These are phyloP conservation scores for Ophonus ardosiacus DNA, from an alignment of 2,888 invertebrate genomes.

Conservation along the genomic window DNA sequence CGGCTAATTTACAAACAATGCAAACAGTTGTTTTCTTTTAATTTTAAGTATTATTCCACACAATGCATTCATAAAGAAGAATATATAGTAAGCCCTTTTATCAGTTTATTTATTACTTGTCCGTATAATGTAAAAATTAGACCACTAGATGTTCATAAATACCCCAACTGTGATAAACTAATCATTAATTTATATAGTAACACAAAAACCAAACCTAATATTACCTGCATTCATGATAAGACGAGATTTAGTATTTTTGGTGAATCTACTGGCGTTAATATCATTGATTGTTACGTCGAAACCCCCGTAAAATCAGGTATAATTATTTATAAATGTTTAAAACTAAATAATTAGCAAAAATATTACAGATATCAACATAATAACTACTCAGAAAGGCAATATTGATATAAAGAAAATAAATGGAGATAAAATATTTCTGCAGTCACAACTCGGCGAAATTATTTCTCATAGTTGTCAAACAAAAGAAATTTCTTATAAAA, in stretches of 20 bases:
- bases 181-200: conserved; percentile 67
- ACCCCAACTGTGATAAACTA: conserved; percentile 71
- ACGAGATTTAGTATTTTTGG: conserved; percentile 67
- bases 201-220: background rate
- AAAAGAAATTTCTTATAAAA: conserved; percentile 37
- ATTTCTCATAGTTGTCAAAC: conserved; percentile 65
- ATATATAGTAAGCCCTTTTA: conserved; percentile 69
- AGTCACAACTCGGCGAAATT: conserved; percentile 70
- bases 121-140: conserved; percentile 70
- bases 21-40: conserved; percentile 11
- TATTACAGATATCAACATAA: conserved; percentile 70
- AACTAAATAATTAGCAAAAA: background rate
- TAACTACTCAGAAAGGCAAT: conserved; percentile 68
- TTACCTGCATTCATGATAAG: conserved; percentile 64
- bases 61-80: conserved; percentile 59
- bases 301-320: conserved; percentile 73
- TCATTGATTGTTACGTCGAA: conserved; percentile 68
- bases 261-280: conserved; percentile 53
- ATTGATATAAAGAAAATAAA: conserved; percentile 71
- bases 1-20: conserved; percentile 10
- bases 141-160: conserved; percentile 72
- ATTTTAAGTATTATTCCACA: conserved; percentile 32
- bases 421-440: conserved; percentile 69
- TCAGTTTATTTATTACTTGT: conserved; percentile 70
- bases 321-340: conserved; percentile 47